A percentile compares a stretch with the other conserved stretches of the same genome.
Conservation (phyloP, 2,888 invertebrate species). For the Drosophila conformis region DNA sequence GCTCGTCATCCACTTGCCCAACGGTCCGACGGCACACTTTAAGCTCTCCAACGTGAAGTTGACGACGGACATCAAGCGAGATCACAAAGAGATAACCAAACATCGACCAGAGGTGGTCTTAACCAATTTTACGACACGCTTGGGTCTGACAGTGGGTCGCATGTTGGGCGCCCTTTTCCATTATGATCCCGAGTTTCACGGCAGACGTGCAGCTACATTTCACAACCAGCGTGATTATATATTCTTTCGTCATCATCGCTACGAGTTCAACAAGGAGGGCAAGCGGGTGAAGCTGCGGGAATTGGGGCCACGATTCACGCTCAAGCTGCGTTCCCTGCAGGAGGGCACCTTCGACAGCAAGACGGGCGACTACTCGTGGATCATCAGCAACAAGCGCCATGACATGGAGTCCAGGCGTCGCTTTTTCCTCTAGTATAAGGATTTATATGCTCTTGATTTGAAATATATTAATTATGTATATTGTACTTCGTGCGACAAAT, state of each 20-base stretch:
- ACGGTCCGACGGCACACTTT: conserved; percentile 98
- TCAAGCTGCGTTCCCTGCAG: conserved; percentile 96
- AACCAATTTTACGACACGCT: conserved; percentile 97
- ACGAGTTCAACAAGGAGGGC: conserved; percentile 94
- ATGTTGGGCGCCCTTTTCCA: conserved; percentile 98
- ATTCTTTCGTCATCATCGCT: conserved; percentile 99
- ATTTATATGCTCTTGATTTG: conserved; percentile 7
- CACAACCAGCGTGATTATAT: conserved; percentile 99
- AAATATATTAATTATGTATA: conserved; percentile 18
- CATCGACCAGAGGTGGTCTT: conserved; percentile 98
- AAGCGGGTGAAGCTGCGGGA: conserved; percentile 92
- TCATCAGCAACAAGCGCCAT: conserved; percentile 94
- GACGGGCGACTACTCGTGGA: conserved; percentile 98
- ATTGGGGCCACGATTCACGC: conserved; percentile 98
- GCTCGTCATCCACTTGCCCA: conserved; percentile 96
- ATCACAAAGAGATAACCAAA: conserved; percentile 91
- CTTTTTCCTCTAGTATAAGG: conserved; percentile 91
- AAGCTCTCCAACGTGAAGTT: conserved; percentile 96
- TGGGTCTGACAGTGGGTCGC: conserved; percentile 95
- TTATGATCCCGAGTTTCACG: conserved; percentile 97
- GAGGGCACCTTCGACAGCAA: conserved; percentile 99
- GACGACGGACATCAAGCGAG: conserved; percentile 92
- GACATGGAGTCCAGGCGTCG: conserved; percentile 96
- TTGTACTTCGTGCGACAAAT: conserved; percentile 34
- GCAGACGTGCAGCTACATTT: conserved; percentile 97